Evolutionary conservation across 2,888 invertebrate genomes (phyloP).

Genomic region (Holacanthella duospinosa): DNA sequence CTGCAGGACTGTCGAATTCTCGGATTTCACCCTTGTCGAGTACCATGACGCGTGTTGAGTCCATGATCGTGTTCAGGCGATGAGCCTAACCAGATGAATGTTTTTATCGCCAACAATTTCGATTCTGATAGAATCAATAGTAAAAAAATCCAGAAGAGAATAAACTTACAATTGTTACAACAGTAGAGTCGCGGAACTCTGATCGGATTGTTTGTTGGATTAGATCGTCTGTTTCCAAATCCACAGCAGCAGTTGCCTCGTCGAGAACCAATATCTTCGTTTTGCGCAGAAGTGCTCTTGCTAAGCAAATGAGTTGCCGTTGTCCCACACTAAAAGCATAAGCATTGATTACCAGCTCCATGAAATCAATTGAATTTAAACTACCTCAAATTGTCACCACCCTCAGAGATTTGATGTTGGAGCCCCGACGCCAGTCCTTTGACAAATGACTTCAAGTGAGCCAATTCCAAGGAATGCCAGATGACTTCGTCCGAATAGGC

Average conservation of each 20-base stretch:
- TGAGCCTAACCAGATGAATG: not conserved
- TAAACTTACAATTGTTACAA: conserved; percentile 62
- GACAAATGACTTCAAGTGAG: conserved; percentile 45
- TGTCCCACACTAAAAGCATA: conserved; percentile 27
- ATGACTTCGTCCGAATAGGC: conserved; percentile 45
- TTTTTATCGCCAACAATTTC: no score
- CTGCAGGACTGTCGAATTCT: not conserved
- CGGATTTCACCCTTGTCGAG: not conserved
- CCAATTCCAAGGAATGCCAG: conserved; percentile 48
- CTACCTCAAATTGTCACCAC: conserved; percentile 40
- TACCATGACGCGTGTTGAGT: not conserved
- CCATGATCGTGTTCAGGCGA: not conserved
- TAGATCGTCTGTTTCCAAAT: conserved; percentile 79
- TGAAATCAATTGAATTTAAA: not conserved
- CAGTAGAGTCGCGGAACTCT: conserved; percentile 76
- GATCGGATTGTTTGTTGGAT: conserved; percentile 68
- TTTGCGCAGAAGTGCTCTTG: conserved; percentile 29
- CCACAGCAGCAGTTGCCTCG: conserved; percentile 73
- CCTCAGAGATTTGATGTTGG: conserved; percentile 41
- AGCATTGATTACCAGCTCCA: no score
- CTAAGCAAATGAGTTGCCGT: conserved; percentile 30
- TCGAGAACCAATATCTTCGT: conserved; percentile 26
- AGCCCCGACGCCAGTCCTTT: conserved; percentile 39
- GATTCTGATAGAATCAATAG: no score
- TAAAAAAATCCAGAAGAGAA: not conserved